Evolutionary conservation across 53 echinoderm and acorn worm species (phyloP), one percentile per base, ranked within the genome.

Genomic region (Stichopus horrens): DNA sequence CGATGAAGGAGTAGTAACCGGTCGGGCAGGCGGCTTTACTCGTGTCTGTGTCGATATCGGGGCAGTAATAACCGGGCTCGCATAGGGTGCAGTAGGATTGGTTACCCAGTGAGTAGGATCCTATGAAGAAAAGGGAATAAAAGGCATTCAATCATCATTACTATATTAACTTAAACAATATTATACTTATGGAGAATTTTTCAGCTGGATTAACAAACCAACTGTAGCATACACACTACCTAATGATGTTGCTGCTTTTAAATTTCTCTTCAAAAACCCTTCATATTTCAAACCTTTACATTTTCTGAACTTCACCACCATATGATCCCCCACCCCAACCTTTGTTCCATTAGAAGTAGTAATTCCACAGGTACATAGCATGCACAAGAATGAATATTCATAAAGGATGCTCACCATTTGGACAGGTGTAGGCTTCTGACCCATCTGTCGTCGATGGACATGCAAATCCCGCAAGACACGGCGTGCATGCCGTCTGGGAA

Each of bases 381-480:
- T 37, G 37, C 37, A 37, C 37, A 37, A 37, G 37, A 37, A 37
- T 37, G 37, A 37, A 37, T 37, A 37, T 37, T 37, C 37, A 37
- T 37, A 37, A 7, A 75, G 13, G 75, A 9, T 59, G 59, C 83
- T 73, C 52, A 98, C 99, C 99, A 59, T 88, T 89, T 4, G 86
- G 87, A 90, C 99, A 98, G 51, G 91, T 57, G 73, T 90, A 92
- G 2, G 77, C 83, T 5, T 85, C 91, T 13, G 96, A 77, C 5
- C 93, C 90, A 89, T 98, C 96, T 5, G 91, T 92, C 19, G 94
- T 91, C 1, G 98, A 98, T 5, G 98, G 95, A 82, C 98, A 98
- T 0, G 98, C 98, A 74, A 78, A 90, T 5, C 98, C 98, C 6
- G 89, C 83, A 7, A 79, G 53, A 88, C 98, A 98, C 0, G 37